These are phyloP conservation scores for Pollimyrus isidori DNA, from an alignment of 2,113 vertebrate species.

Conservation along the genomic window DNA sequence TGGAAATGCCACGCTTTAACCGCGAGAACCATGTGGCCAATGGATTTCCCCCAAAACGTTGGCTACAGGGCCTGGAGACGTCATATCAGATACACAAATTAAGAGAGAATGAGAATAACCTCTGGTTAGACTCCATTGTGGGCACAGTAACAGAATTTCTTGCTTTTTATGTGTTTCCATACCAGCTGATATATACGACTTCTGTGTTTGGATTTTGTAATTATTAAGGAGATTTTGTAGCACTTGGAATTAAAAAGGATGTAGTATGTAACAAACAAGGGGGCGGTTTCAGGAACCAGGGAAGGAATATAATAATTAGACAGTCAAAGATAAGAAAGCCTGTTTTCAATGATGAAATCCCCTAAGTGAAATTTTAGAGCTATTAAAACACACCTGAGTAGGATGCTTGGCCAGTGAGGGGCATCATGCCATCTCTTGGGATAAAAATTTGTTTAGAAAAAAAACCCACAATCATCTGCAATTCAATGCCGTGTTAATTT, in stretches of 20 bases:
- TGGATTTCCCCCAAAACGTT: conserved; percentile 26
- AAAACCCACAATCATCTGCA: not conserved
- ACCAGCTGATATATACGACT: not conserved
- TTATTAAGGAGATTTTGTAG: not conserved
- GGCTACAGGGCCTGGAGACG: conserved; percentile 24
- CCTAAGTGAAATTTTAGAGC: not conserved
- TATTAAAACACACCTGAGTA: not conserved
- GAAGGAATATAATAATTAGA: not conserved
- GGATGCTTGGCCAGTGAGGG: not conserved
- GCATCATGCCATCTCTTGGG: not conserved
- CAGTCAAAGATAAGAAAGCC: not conserved
- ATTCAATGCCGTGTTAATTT: not conserved
- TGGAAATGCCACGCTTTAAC: conserved; percentile 34
- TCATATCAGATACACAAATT: not conserved
- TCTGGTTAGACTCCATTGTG: not conserved
- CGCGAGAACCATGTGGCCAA: conserved; percentile 31
- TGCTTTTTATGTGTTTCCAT: not conserved
- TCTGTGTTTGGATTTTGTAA: not conserved
- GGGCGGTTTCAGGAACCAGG: not conserved
- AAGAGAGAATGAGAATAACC: not conserved
- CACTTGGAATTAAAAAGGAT: not conserved
- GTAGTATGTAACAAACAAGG: not conserved
- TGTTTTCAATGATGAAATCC: not conserved
- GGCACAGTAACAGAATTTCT: not conserved
- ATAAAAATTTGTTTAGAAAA: not conserved